phyloP scores from a whole-genome alignment of 2,888 invertebrate species.

The Syritta pipiens region DNA sequence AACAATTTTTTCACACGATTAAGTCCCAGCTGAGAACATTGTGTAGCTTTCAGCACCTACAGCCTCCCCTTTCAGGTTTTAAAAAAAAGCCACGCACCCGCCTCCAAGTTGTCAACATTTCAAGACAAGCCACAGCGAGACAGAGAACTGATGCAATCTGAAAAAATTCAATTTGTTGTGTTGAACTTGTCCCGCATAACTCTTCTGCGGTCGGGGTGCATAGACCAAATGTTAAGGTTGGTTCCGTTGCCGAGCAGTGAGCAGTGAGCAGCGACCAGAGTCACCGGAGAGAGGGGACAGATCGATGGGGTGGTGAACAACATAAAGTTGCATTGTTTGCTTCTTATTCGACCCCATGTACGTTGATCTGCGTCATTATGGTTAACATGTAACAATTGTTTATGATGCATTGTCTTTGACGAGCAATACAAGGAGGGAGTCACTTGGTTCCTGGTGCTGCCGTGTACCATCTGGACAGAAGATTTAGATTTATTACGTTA shows the following conservation, averaged over 20 bases:
- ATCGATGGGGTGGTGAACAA: constrained; percentile 17
- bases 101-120: constrained; percentile 51
- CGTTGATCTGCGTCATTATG: constrained; percentile 61
- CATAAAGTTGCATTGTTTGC: constrained; percentile 47
- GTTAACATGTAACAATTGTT: constrained; percentile 55
- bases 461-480: constrained; percentile 44
- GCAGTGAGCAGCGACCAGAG: too few species aligned
- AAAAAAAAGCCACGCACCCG: constrained; percentile 16
- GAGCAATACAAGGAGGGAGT: too few species aligned
- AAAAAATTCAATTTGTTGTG: constrained; percentile 44
- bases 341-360: constrained; percentile 15
- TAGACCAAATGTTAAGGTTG: constrained; percentile 48
- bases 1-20: constrained; percentile 54
- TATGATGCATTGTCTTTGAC: constrained; percentile 60
- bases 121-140: neutral
- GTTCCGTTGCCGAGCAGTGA: too few species aligned
- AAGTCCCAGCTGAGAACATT: constrained; percentile 2
- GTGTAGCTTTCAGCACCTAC: constrained; percentile 10
- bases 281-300: neutral
- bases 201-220: constrained; percentile 18
- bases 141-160: constrained; percentile 44
- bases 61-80: constrained; percentile 45
- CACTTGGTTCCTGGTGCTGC: constrained; percentile 26
- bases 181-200: constrained; percentile 60
- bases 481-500: constrained; percentile 46